phyloP scores from a whole-genome alignment of 2,888 invertebrate genomes.

The Nycteola revayana region DNA sequence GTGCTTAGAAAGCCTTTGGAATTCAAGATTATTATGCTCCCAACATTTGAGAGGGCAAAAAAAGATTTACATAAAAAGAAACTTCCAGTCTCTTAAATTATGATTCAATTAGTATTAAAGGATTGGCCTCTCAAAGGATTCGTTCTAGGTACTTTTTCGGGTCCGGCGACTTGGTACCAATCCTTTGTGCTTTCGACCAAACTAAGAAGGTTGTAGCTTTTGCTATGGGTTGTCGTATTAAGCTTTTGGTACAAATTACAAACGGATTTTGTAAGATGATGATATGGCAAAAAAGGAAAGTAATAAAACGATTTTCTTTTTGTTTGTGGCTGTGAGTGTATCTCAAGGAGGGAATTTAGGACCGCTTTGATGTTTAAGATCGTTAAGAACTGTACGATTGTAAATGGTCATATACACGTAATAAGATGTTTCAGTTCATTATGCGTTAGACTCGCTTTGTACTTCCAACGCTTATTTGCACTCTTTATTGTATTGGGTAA shows the following conservation, averaged over 20 bases:
- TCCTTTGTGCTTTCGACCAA: slow-evolving; percentile 75
- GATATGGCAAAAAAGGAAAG: slow-evolving; percentile 28
- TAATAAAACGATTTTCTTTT: slow-evolving; percentile 31
- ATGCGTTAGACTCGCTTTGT: no score
- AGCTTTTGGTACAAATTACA: slow-evolving; percentile 61
- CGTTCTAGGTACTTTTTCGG: slow-evolving; percentile 76
- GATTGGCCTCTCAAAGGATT: slow-evolving; percentile 74
- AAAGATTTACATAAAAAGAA: slow-evolving; percentile 81
- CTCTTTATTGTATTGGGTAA: no score
- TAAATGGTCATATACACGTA: slow-evolving; percentile 30
- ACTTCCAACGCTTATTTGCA: no score
- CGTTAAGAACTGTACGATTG: slow-evolving; percentile 34
- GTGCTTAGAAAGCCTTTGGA: slow-evolving; percentile 55
- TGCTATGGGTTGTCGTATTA: slow-evolving; percentile 56
- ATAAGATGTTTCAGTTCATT: slow-evolving; percentile 52
- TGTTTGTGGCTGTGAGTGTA: slow-evolving; percentile 26
- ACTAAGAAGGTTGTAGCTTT: slow-evolving; percentile 72
- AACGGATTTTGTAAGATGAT: slow-evolving; percentile 42
- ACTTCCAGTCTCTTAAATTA: slow-evolving; percentile 76
- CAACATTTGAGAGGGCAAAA: slow-evolving; percentile 68
- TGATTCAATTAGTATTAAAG: slow-evolving; percentile 82
- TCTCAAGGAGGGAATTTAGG: slow-evolving; percentile 29
- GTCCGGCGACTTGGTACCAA: slow-evolving; percentile 60
- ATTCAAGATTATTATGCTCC: slow-evolving; percentile 66
- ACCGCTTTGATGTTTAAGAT: slow-evolving; percentile 29